Conservation (phyloP, 2,797 vertebrate genomes). For the Meda fulgida region DNA sequence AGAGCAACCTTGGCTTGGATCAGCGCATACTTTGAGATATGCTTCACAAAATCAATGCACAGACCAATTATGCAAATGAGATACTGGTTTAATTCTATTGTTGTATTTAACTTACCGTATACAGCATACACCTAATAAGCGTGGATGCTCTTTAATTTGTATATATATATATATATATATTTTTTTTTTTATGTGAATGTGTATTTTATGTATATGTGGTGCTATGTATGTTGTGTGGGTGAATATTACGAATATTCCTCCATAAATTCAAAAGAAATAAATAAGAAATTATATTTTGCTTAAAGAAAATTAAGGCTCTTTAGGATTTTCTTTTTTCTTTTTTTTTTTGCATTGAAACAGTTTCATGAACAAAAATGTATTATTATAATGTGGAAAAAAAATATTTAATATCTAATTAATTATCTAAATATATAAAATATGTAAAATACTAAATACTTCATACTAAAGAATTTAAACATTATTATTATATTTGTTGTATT, state of each 20-base stretch:
- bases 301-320: background rate
- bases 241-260: background rate
- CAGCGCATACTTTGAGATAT: background rate
- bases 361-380: background rate
- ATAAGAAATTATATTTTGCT: background rate
- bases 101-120: conserved; percentile 11
- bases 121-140: background rate
- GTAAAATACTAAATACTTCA: no score
- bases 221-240: background rate
- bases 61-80: conserved; percentile 40
- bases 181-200: no score
- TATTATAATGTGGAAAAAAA: background rate
- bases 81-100: background rate
- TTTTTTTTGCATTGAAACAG: background rate
- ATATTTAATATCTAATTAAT: no score
- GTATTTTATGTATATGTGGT: background rate
- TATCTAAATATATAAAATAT: background rate
- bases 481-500: background rate
- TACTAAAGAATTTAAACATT: no score
- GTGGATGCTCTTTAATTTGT: background rate
- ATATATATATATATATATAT: no score
- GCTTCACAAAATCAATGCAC: conserved; percentile 36
- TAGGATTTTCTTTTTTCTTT: background rate
- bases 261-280: background rate
- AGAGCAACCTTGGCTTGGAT: conserved; percentile 40